Evolutionary conservation across 1,140 invertebrate genomes (phyloP), one percentile per base, ranked within the genome.

Genomic region (Drosophila cardini): DNA sequence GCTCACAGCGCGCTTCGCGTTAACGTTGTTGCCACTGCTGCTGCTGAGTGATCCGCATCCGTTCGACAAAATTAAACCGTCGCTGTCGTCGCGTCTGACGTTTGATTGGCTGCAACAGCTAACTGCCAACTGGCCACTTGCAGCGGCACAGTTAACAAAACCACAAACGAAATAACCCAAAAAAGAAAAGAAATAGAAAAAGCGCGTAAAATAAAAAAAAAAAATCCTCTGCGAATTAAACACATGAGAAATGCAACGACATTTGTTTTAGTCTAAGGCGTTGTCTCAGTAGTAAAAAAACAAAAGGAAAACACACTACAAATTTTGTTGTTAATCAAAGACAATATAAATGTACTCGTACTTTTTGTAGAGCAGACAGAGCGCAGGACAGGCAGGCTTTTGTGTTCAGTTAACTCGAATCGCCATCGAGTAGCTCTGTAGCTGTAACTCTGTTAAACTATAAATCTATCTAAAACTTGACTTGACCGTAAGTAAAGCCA

Each of bases 331-430:
- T 55, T 36, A 55, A 52, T 13, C 48, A 52, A 26, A 52, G 48
- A 52, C 48, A 52, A 52, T 52, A 53, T 60, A 45, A 69, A 77
- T 61, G 75, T 38, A 55, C 52, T 38, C 34, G 26, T 34, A 52
- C n/a, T 67, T 78, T 74, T 46, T 82, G 21, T 26, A 26, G 21
- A 26, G 21, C 21, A 26, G 21, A 26, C 21, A 87, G 83, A 78
- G 67, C 71, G 72, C 78, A 86, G 72, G 67, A 75, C 74, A 86
- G 82, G 80, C 81, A 85, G 81, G 81, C 81, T 81, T 86, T 72
- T 52, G 48, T 52, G 48, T 52, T 52, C 48, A 52, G 30, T 52
- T 48, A 11, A 48, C 38, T 40, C 38, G 13, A 40, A 40, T 40
- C 36, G 36, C 11, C 4, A 40, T 40, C 36, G 21, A 26, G 21